These are phyloP conservation scores for Pteronura brasiliensis DNA, from an alignment of 2,113 vertebrate genomes.

Conservation along the genomic window DNA sequence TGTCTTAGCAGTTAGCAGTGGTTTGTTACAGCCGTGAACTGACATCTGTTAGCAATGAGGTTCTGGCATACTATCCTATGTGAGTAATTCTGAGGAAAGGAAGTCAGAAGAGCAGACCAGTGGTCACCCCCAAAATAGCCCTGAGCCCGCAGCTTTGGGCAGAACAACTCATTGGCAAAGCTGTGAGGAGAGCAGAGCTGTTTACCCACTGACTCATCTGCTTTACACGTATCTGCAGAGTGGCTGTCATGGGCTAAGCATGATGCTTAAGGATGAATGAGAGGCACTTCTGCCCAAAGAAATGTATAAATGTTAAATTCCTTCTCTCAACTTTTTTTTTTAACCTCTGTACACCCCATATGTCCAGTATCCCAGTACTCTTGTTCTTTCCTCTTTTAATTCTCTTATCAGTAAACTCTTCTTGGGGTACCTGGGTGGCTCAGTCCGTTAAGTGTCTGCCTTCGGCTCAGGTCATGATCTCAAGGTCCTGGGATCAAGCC, in stretches of 20 bases:
- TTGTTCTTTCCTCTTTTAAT: background rate
- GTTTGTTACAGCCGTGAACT: background rate
- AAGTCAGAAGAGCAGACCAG: background rate
- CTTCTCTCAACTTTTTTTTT: background rate
- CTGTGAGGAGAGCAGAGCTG: background rate
- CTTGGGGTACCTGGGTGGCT: background rate
- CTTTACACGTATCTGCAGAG: background rate
- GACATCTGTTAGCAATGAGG: constrained; percentile 43
- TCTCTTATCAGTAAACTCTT: background rate
- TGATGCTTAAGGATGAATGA: background rate
- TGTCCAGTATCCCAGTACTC: background rate
- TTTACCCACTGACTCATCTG: background rate
- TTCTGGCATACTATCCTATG: background rate
- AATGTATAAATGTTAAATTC: background rate
- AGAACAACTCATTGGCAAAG: background rate
- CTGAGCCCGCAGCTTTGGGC: background rate
- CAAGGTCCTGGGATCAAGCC: no score
- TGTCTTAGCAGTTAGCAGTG: constrained; percentile 35
- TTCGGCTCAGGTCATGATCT: no score
- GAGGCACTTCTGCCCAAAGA: background rate
- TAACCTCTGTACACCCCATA: background rate
- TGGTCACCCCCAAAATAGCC: background rate
- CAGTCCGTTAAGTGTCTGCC: no score
- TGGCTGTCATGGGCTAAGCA: background rate
- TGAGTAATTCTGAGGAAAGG: constrained; percentile 41